Evolutionary conservation across 2,113 vertebrate species (phyloP), one percentile per base, ranked within the genome.

Genomic region (Callaeas wilsoni): DNA sequence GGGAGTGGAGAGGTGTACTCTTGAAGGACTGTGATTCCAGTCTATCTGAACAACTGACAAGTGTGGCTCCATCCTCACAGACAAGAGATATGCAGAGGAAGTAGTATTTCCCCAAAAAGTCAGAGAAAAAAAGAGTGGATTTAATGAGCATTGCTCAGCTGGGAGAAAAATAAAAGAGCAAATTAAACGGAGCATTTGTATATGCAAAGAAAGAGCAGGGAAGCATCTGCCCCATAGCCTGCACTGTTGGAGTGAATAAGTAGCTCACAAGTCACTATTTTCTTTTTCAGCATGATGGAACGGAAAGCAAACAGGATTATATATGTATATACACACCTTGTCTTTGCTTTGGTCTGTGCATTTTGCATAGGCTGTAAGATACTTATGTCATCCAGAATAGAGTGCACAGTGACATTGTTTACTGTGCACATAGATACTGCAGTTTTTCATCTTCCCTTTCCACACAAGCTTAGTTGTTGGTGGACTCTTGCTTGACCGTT

Each of bases 51-150:
- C 4, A 6, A 78, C 50, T 89, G 92, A 64, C 32, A 80, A 53
- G 30, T 42, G 39, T 75, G 55, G 11, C 44, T 97, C 60, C 32
- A 77, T 93, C 71, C 37, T 93, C 73, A 52, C 32, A 89, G 55
- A 33, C 42, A 33, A 52, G 23, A 91, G 57, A 91, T 59, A 68
- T 59, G 47, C 25, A 56, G 41, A 71, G 46, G 39, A 89, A 93
- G 62, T 74, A 87, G 57, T 78, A 78, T 92, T 96, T 94, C 59
- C 84, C 68, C 13, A 68, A 91, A 94, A 87, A 53, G 46, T 79
- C 53, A 70, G 47, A 78, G 49, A 80, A 64, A 77, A n/a, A 86
- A 76, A 80, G 53, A 70, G 56, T 84, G 49, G 16, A 57, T 94
- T 93, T 92, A 94, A 85, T 92, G 41, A 93, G 23, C 59, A 44